Conservation (phyloP, 2,797 vertebrate species). For the Pantherophis vulpinus region DNA sequence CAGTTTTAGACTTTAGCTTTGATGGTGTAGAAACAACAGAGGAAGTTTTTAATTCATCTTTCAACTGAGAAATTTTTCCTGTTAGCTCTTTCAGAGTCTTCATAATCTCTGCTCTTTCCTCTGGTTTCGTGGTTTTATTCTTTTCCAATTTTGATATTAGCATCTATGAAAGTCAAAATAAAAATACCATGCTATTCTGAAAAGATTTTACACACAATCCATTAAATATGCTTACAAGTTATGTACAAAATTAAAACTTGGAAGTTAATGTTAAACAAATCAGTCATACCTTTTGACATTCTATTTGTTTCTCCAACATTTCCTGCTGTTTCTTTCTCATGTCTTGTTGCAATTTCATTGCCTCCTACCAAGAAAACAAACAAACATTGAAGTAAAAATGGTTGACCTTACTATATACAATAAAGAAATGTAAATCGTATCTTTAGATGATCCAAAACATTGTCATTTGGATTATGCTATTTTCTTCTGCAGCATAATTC, state of each 20-base stretch:
- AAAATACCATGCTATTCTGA: slow-evolving; percentile 26
- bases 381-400: not conserved
- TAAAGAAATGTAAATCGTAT: not conserved
- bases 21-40: slow-evolving; percentile 72
- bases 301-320: slow-evolving; percentile 94
- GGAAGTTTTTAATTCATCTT: slow-evolving; percentile 89
- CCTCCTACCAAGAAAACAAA: slow-evolving; percentile 74
- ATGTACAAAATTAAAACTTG: not conserved
- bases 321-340: slow-evolving; percentile 98
- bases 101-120: slow-evolving; percentile 93
- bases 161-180: slow-evolving; percentile 72
- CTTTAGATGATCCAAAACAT: not conserved
- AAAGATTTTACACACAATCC: slow-evolving; percentile 28
- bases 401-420: not conserved
- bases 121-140: slow-evolving; percentile 89
- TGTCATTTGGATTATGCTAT: not conserved
- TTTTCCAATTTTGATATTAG: slow-evolving; percentile 96
- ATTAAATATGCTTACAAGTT: not conserved
- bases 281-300: slow-evolving; percentile 91
- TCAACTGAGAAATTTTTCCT: slow-evolving; percentile 91
- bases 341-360: slow-evolving; percentile 93
- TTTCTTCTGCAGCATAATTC: not conserved
- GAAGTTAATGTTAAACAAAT: not conserved
- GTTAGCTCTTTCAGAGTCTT: slow-evolving; percentile 94
- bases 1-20: slow-evolving; percentile 88